phyloP scores from a whole-genome alignment of 1,140 invertebrate species.

The Drosophila prosaltans region DNA sequence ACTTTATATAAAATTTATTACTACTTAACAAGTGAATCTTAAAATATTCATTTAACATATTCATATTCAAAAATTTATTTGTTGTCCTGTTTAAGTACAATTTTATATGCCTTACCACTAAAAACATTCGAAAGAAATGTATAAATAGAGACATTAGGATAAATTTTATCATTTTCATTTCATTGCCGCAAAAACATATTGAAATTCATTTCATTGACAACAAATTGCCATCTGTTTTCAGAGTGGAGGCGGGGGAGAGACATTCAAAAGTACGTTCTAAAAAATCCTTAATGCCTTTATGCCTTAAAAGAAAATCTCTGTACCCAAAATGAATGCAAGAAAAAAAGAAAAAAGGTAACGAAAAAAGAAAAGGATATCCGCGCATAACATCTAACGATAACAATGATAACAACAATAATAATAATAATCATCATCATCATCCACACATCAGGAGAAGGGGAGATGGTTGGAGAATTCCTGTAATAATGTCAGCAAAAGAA shows the following conservation, averaged over 20 bases:
- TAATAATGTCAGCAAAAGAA: background rate
- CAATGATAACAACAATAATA: slow-evolving; percentile 50
- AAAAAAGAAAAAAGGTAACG: slow-evolving; percentile 1
- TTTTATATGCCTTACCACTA: too few relatives aligned
- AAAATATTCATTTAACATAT: too few relatives aligned
- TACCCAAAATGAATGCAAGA: background rate
- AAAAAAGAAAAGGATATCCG: slow-evolving; percentile 28
- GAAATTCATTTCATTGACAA: slow-evolving; percentile 6
- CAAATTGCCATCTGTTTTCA: background rate
- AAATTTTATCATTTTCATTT: background rate
- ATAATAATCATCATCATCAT: slow-evolving; percentile 12
- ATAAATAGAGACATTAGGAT: background rate
- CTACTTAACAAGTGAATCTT: too few relatives aligned
- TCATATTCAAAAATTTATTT: too few relatives aligned
- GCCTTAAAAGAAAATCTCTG: slow-evolving; percentile 34
- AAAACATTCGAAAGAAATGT: background rate
- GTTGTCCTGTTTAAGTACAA: too few relatives aligned
- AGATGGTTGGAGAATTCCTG: background rate
- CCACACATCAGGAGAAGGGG: background rate
- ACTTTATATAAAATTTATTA: too few relatives aligned
- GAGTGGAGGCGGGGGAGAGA: background rate
- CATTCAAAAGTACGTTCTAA: background rate
- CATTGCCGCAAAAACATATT: background rate
- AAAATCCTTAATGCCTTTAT: slow-evolving; percentile 13
- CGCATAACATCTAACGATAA: slow-evolving; percentile 56